Base-by-base conservation (phyloP, 2,888 invertebrate genomes). In the Harpalus rufipes region DNA sequence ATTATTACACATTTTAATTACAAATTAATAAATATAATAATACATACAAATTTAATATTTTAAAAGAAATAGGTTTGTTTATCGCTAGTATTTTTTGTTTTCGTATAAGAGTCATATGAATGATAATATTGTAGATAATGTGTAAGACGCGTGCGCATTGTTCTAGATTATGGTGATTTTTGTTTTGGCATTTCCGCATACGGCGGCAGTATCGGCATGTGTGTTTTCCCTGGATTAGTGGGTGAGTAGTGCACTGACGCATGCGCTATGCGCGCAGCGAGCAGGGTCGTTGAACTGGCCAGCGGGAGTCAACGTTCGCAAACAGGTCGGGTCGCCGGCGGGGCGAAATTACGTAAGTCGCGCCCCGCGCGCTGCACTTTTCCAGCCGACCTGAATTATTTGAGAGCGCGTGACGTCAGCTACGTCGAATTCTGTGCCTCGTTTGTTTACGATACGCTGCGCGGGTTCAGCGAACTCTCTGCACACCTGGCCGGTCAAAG, bases 291-390 rank as follows among this genome's bases (percentile, higher is more conserved):
- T 83, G 83, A 83, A 83, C 83, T 41, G 83, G 59, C 59, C 74
- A 41, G 74, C 72, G 81, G 76, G 68, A 84, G 84, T 84, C 84
- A 84, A 84, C 84, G 84, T 78, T 84, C 84, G 84, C 84, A 84
- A 84, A 84, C 84, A 84, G 84, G 84, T 84, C 72, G 72, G 84
- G 61, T 84, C 84, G 84, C 84, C 76, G 78, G 78, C 84, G 78
- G 84, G 84, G 76, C 84, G 65, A 78, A 84, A 84, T 84, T 84
- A 84, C 84, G 84, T 65, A 78, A 84, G 76, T 25, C 78, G 59
- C 65, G 51, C 68, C 56, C 59, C 80, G 80, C 80, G 21, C 80
- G n/a, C 78, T 84, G 84, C 84, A 84, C 76, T 84, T 78, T 84
- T 84, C 63, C 84, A 78, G 61, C 65, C 84, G 84, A 84, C 84